Evolutionary conservation across 2,797 vertebrate genomes (phyloP).

Genomic region (Steatocranus sp.): DNA sequence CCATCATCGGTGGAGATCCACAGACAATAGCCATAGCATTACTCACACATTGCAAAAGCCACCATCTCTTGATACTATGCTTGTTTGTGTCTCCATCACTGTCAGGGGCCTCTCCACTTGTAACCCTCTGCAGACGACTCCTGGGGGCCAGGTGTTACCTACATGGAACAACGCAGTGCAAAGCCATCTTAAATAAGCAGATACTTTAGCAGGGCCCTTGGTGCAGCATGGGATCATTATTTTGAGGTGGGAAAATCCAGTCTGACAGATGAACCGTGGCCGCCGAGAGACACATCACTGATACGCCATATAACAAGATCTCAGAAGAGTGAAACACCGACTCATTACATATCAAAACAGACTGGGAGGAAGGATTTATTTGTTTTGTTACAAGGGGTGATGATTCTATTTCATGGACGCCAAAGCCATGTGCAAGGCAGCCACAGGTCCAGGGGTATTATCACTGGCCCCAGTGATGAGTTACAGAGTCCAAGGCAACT

Average conservation of each 20-base stretch:
- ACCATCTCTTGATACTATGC: slow-evolving; percentile 57
- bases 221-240: slow-evolving; percentile 98
- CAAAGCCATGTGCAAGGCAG: slow-evolving; percentile 77
- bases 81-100: slow-evolving; percentile 73
- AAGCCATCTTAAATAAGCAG: slow-evolving; percentile 78
- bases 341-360: slow-evolving; percentile 98
- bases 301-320: slow-evolving; percentile 98
- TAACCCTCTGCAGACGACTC: slow-evolving; percentile 57
- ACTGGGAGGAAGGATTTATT: slow-evolving; percentile 92
- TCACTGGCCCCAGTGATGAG: slow-evolving; percentile 61
- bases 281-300: slow-evolving; percentile 89
- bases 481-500: slow-evolving; percentile 56
- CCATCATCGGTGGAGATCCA: slow-evolving; percentile 58
- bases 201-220: slow-evolving; percentile 81
- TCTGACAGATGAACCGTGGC: slow-evolving; percentile 98
- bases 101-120: slow-evolving; percentile 65
- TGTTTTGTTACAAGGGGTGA: slow-evolving; percentile 91
- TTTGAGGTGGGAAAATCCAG: slow-evolving; percentile 98
- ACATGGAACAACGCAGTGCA: slow-evolving; percentile 50
- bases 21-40: slow-evolving; percentile 58
- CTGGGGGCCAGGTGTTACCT: slow-evolving; percentile 64
- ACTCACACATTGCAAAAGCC: slow-evolving; percentile 46
- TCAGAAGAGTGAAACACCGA: slow-evolving; percentile 93
- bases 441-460: slow-evolving; percentile 71
- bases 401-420: slow-evolving; percentile 93